These are phyloP conservation scores for Tragelaphus imberbis DNA, from an alignment of 2,113 vertebrate genomes.

Conservation along the genomic window DNA sequence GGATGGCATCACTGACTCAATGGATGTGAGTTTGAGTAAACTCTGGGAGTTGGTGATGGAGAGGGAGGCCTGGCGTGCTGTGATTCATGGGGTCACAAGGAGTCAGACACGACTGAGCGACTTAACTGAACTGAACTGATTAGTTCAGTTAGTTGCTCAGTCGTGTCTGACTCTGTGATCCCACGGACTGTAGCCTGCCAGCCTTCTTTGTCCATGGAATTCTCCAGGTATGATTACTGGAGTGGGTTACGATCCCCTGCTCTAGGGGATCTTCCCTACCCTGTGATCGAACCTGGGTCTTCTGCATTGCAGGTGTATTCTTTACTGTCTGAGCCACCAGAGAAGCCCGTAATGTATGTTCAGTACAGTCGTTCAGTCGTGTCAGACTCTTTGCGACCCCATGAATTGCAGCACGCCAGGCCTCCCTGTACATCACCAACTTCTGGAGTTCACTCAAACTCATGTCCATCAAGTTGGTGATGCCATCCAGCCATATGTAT, in stretches of 20 bases:
- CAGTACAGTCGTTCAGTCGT: too few relatives aligned
- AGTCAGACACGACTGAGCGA: fast-evolving
- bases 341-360: background rate
- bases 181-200: background rate
- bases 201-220: background rate
- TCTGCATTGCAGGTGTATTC: background rate
- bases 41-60: background rate
- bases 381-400: too few relatives aligned
- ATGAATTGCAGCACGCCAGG: too few relatives aligned
- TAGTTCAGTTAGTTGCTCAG: background rate
- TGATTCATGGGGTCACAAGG: fast-evolving
- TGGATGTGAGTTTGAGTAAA: fast-evolving
- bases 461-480: too few relatives aligned
- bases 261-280: background rate
- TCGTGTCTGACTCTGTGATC: background rate
- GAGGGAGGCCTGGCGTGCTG: background rate
- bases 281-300: background rate
- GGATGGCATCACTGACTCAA: fast-evolving
- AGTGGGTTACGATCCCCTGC: background rate
- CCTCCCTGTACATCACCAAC: too few relatives aligned
- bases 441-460: too few relatives aligned
- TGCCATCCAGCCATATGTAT: too few relatives aligned
- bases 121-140: background rate
- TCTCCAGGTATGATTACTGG: background rate
- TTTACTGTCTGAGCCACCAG: background rate